Percentiles rank a stretch among this genome's conserved stretches.
Evolutionary conservation across 2,797 vertebrate genomes (phyloP).

Genomic region (Argyrosomus regius): DNA sequence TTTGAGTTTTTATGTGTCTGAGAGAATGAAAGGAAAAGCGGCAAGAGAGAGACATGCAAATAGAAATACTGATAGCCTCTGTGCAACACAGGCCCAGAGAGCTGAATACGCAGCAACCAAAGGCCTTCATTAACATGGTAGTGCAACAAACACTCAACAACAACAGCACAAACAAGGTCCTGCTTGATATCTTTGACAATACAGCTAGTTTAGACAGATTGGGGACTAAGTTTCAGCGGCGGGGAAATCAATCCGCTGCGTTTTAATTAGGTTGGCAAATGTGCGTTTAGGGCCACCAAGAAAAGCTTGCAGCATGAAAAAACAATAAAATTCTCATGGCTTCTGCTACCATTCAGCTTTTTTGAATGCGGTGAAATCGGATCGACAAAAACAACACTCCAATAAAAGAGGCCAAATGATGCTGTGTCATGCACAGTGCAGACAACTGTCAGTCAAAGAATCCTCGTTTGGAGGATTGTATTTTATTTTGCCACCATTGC

Average conservation of each 20-base stretch:
- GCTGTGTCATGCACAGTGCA: conserved; percentile 9
- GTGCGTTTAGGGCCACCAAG: conserved; percentile 50
- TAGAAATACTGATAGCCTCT: conserved; percentile 49
- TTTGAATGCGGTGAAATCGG: conserved; percentile 1
- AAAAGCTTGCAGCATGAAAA: conserved; percentile 33
- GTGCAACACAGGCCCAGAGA: conserved; percentile 46
- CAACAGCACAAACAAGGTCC: conserved; percentile 29
- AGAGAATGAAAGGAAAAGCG: conserved; percentile 31
- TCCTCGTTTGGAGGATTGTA: neutral
- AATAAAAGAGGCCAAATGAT: conserved; percentile 37
- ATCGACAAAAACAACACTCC: conserved; percentile 19
- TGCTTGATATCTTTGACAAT: conserved; percentile 55
- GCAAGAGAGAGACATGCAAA: conserved; percentile 30
- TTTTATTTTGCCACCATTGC: neutral
- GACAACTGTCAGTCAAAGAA: conserved; percentile 34
- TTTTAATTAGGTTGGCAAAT: conserved; percentile 73
- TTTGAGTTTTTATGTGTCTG: conserved; percentile 30
- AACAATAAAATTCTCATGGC: conserved; percentile 15
- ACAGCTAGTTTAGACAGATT: conserved; percentile 62
- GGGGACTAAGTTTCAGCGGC: conserved; percentile 46
- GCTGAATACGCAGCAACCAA: conserved; percentile 46
- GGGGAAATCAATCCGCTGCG: conserved; percentile 58
- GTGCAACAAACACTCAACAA: conserved; percentile 33
- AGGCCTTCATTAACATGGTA: conserved; percentile 65
- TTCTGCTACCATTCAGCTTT: conserved; percentile 7